These are phyloP conservation scores for Helicorthomorpha holstii DNA, from an alignment of 1,140 invertebrate genomes.

Conservation along the genomic window DNA sequence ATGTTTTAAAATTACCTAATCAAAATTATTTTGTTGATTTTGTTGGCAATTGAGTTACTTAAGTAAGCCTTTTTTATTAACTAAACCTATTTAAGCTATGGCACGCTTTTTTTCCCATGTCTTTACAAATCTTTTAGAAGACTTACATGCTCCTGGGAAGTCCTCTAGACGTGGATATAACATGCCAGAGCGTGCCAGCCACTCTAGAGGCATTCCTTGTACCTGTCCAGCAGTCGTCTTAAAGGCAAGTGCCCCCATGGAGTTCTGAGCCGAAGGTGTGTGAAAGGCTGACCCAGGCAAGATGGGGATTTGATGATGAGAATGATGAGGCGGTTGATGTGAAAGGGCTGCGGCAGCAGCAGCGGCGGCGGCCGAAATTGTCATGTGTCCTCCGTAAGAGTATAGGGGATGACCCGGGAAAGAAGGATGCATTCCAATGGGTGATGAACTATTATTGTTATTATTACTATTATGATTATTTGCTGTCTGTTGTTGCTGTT, in stretches of 20 bases:
- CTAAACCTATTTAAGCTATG: too few relatives aligned
- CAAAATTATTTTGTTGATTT: too few relatives aligned
- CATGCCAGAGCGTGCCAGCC: slow-evolving; percentile 11
- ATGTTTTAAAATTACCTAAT: too few relatives aligned
- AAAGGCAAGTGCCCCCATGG: neutral
- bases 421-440: neutral
- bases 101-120: too few relatives aligned
- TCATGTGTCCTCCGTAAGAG: neutral
- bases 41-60: too few relatives aligned
- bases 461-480: neutral
- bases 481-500: neutral
- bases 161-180: slow-evolving; percentile 10
- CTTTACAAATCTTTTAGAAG: too few relatives aligned
- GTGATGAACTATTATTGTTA: neutral
- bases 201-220: slow-evolving; percentile 10
- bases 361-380: neutral
- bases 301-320: neutral
- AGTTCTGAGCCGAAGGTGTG: neutral
- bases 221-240: neutral
- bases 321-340: neutral
- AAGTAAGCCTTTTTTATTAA: too few relatives aligned
- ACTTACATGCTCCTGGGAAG: slow-evolving; percentile 2
- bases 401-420: neutral
- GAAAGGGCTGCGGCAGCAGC: neutral
- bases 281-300: slow-evolving; percentile 4